These are phyloP conservation scores for Glyptemys insculpta DNA, from an alignment of 2,797 vertebrate genomes.

Conservation along the genomic window DNA sequence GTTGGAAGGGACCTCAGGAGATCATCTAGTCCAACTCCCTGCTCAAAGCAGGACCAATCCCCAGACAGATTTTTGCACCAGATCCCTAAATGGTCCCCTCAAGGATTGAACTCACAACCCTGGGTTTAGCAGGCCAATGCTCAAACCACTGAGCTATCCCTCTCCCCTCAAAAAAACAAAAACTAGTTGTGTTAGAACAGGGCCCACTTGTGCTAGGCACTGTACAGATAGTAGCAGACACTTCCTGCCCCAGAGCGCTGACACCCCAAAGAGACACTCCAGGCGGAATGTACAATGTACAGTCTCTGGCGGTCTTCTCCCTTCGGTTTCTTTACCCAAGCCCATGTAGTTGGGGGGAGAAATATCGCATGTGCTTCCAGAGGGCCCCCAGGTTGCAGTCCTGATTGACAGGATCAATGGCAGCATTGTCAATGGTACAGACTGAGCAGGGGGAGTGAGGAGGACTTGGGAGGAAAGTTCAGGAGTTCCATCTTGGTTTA, in stretches of 20 bases:
- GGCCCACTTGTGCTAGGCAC: background rate
- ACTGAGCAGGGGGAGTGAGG: background rate
- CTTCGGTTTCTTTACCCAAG: background rate
- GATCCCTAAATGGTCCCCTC: too few relatives aligned
- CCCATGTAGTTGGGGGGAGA: background rate
- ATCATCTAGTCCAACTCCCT: too few relatives aligned
- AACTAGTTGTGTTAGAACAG: background rate
- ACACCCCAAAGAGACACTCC: background rate
- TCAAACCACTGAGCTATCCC: too few relatives aligned
- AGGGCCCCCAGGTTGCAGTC: background rate
- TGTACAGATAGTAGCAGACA: background rate
- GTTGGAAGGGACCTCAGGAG: too few relatives aligned
- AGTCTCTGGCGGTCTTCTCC: background rate
- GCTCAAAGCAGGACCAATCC: too few relatives aligned
- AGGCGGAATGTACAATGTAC: background rate
- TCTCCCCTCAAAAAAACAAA: too few relatives aligned
- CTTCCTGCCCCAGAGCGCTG: background rate
- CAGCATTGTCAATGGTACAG: background rate
- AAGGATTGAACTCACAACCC: too few relatives aligned
- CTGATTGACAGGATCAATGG: background rate
- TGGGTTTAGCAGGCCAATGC: too few relatives aligned
- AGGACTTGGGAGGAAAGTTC: background rate
- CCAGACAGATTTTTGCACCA: too few relatives aligned
- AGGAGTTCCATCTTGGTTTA: background rate
- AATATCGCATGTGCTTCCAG: background rate